Base-by-base conservation (phyloP, 2,888 invertebrate species). In the Altica lythri region DNA sequence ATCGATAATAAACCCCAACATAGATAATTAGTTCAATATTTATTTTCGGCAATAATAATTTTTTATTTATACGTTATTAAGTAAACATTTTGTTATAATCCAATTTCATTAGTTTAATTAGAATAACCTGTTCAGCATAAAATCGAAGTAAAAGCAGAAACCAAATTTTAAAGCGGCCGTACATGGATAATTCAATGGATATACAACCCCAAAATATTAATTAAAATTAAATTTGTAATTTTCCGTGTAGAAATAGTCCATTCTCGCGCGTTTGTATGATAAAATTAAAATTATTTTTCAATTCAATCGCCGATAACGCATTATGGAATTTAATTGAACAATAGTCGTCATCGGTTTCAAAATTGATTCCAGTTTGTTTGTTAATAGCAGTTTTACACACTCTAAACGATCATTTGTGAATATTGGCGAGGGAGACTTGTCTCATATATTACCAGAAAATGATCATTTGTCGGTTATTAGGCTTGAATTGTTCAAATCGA, bases 201-300 rank as follows among this genome's bases (percentile, higher is more conserved):
- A n/a, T n/a, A n/a, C n/a, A 29, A 13, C 19, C 38, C 27, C 49
- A 29, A 40, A 49, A 49, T 49, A 64, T 63, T 61, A 60, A 64
- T 63, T 62, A 63, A 62, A 64, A 59, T 63, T 63, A 62, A 63
- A 64, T 62, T 60, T 55, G 61, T 61, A 63, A 62, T 62, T 61
- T 46, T 55, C 53, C 34, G 49, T 38, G 47, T 44, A 49, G 55
- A 49, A 42, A 54, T 38, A 49, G 27, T 43, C 51, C 17, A 17
- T 27, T 37, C 18, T 13, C 27, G 29, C 16, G 29, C 51, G 59
- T 62, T 57, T 43, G 45, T 42, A 59, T 52, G 54, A 57, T 60
- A 57, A 65, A 62, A 63, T 61, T 61, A 61, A 58, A 64, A 65
- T 65, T 66, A 63, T 66, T 66, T 66, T 66, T 62, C 61, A 59